Conservation (phyloP, 1,140 invertebrate species). For the Leptonema lineaticorne region DNA sequence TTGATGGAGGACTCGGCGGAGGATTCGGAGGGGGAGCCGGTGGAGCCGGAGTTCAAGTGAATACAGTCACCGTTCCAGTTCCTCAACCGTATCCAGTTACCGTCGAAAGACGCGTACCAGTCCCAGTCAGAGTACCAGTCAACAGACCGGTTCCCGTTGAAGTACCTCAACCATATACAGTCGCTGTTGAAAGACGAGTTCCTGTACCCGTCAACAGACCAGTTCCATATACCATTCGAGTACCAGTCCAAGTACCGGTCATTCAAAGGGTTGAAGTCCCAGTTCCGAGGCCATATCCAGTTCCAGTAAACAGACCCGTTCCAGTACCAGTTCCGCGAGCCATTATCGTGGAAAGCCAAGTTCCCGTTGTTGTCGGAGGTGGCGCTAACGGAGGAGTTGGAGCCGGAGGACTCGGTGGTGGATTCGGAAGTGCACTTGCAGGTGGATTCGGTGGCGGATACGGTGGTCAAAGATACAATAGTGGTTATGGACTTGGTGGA, state of each 20-base stretch:
- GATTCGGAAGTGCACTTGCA: not conserved
- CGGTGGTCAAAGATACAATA: not conserved
- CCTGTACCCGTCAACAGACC: slow-evolving; percentile 53
- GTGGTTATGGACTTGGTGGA: not conserved
- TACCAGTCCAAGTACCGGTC: slow-evolving; percentile 57
- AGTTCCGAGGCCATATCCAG: slow-evolving; percentile 45
- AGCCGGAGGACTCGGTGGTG: not conserved
- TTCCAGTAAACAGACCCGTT: slow-evolving; percentile 45
- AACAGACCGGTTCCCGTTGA: slow-evolving; percentile 59
- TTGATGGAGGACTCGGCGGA: not conserved
- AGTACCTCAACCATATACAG: slow-evolving; percentile 55
- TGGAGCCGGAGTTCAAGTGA: slow-evolving; percentile 9
- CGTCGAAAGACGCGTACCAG: slow-evolving; percentile 46
- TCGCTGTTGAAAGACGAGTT: slow-evolving; percentile 54
- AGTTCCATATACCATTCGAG: slow-evolving; percentile 56
- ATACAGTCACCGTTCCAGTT: slow-evolving; percentile 45
- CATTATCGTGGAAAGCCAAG: slow-evolving; percentile 53
- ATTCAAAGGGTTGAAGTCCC: slow-evolving; percentile 34
- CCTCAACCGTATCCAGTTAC: slow-evolving; percentile 49
- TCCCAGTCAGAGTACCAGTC: slow-evolving; percentile 48
- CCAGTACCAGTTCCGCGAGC: slow-evolving; percentile 50
- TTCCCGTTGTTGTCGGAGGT: slow-evolving; percentile 45
- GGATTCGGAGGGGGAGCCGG: not conserved
- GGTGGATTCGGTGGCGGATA: not conserved
- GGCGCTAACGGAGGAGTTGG: not conserved